These are phyloP conservation scores for Melanotaenia maccullochi DNA, from an alignment of 2,797 vertebrate genomes.

Conservation along the genomic window DNA sequence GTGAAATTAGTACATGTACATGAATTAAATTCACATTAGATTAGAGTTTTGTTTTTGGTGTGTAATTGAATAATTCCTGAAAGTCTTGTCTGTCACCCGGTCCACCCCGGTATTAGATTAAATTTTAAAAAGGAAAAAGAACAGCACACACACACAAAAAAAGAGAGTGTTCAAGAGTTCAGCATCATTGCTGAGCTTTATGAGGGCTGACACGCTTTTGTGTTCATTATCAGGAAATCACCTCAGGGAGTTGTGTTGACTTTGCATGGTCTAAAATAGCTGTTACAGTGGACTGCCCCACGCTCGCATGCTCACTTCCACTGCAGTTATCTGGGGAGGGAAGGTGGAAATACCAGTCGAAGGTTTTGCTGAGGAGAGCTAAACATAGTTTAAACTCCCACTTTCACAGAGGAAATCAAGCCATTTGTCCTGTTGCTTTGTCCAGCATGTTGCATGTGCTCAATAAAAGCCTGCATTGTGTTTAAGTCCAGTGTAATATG, in stretches of 20 bases:
- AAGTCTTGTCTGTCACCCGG: constrained; percentile 66
- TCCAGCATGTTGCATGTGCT: constrained; percentile 21
- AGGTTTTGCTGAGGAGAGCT: constrained; percentile 59
- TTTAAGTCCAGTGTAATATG: constrained; percentile 20
- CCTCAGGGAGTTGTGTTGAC: constrained; percentile 83
- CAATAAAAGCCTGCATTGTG: constrained; percentile 27
- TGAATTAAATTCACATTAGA: constrained; percentile 18
- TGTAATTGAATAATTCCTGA: constrained; percentile 55
- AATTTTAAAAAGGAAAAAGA: constrained; percentile 77
- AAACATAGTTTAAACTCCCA: constrained; percentile 59
- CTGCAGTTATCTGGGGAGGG: constrained; percentile 57
- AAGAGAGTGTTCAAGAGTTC: constrained; percentile 72
- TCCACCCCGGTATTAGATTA: constrained; percentile 80
- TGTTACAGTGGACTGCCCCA: constrained; percentile 69
- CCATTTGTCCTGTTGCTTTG: constrained; percentile 36
- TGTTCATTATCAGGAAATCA: constrained; percentile 86
- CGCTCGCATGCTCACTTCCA: constrained; percentile 58
- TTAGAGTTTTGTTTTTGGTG: constrained; percentile 6
- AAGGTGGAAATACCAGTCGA: constrained; percentile 66
- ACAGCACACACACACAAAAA: constrained; percentile 14
- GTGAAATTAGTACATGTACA: constrained; percentile 9
- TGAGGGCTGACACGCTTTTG: constrained; percentile 83
- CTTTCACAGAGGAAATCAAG: constrained; percentile 55
- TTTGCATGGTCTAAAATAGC: constrained; percentile 82
- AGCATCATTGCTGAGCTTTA: constrained; percentile 79